Percentiles rank a stretch among this genome's conserved stretches.
Conservation (phyloP, 2,113 vertebrate genomes). For the Rhadina sibilatrix region DNA sequence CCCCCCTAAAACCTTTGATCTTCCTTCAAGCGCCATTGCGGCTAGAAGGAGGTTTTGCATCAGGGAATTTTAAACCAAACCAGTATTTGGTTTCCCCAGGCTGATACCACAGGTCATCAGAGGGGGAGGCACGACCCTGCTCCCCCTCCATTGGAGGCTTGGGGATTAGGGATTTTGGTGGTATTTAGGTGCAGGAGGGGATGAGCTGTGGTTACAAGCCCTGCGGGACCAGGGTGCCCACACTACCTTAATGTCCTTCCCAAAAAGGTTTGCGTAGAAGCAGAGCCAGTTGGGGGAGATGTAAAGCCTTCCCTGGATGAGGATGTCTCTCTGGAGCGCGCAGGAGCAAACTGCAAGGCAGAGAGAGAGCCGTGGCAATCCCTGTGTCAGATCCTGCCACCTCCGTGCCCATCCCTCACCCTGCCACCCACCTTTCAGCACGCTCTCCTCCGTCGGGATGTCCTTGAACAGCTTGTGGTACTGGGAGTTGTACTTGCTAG, state of each 20-base stretch:
- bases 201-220: not conserved
- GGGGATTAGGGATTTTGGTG: fast-evolving
- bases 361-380: not conserved
- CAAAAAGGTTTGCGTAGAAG: constrained; percentile 95
- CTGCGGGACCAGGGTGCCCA: fast-evolving
- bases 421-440: constrained; percentile 88
- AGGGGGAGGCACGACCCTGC: fast-evolving
- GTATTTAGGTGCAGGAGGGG: not conserved
- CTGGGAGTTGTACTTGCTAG: constrained; percentile 95
- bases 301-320: constrained; percentile 94
- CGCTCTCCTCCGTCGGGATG: constrained; percentile 88
- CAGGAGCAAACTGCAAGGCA: constrained; percentile 88
- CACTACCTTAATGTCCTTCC: constrained; percentile 93
- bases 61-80: not conserved
- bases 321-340: constrained; percentile 91
- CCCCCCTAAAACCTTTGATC: not conserved
- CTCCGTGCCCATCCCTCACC: fast-evolving
- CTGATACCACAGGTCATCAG: not conserved
- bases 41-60: not conserved
- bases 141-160: not conserved
- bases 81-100: not conserved
- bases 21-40: fast-evolving
- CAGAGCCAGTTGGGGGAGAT: constrained; percentile 97
- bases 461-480: constrained; percentile 97
- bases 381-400: fast-evolving